A percentile compares a stretch with the other conserved stretches of the same genome.
phyloP scores from a whole-genome alignment of 2,113 vertebrate genomes.

The Pristiophorus japonicus region DNA sequence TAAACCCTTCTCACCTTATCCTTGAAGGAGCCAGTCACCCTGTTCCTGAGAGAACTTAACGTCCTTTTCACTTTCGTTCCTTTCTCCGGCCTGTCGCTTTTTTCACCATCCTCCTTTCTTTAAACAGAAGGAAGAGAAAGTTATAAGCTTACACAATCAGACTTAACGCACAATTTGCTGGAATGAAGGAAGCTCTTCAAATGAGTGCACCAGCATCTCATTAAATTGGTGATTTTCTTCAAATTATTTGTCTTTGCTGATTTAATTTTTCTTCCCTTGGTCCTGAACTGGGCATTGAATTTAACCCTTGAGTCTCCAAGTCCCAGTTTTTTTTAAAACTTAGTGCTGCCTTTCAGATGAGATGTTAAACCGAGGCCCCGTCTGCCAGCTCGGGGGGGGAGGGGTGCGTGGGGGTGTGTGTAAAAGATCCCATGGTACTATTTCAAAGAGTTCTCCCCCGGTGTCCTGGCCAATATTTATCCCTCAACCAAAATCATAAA shows the following conservation, averaged over 20 bases:
- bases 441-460: background rate
- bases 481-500: background rate
- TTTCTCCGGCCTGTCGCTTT: slow-evolving; percentile 65
- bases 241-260: background rate
- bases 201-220: background rate
- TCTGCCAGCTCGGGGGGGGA: background rate
- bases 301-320: background rate
- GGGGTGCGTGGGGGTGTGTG: too few species aligned
- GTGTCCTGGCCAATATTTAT: background rate
- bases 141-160: background rate
- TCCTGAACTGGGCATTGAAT: background rate
- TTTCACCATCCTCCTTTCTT: slow-evolving; percentile 67
- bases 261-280: background rate
- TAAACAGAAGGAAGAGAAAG: slow-evolving; percentile 41
- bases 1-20: slow-evolving; percentile 71
- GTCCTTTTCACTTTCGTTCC: slow-evolving; percentile 80
- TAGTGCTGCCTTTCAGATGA: background rate
- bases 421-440: background rate
- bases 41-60: slow-evolving; percentile 78
- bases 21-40: slow-evolving; percentile 82
- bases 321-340: background rate
- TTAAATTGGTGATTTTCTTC: background rate
- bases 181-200: background rate
- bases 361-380: background rate
- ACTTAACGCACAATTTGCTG: background rate